Percentiles rank a stretch among this genome's conserved stretches.
These are phyloP conservation scores for Charaxes varanes DNA, from an alignment of 1,140 invertebrate species.

Conservation along the genomic window DNA sequence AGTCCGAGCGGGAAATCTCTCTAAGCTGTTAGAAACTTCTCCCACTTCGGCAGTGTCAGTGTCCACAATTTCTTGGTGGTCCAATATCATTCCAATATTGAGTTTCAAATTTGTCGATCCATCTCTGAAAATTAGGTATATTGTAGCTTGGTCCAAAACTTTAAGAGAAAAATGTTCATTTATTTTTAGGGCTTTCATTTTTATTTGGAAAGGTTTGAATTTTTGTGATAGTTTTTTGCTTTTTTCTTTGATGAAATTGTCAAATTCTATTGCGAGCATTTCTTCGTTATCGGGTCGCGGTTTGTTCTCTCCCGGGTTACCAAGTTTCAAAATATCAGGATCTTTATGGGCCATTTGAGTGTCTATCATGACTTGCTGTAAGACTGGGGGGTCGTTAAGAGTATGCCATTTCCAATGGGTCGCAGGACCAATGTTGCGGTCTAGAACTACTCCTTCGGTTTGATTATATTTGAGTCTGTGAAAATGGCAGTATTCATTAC, in stretches of 20 bases:
- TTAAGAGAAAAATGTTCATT: constrained; percentile 59
- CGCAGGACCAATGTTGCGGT: constrained; percentile 48
- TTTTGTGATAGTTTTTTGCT: constrained; percentile 51
- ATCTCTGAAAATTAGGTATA: constrained; percentile 57
- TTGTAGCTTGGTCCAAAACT: constrained; percentile 60
- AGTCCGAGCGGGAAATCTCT: constrained; percentile 48
- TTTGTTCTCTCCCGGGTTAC: constrained; percentile 31
- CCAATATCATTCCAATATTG: constrained; percentile 62
- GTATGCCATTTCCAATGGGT: constrained; percentile 67
- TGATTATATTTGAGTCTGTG: constrained; percentile 64
- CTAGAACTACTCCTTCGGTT: constrained; percentile 62
- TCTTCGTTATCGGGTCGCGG: constrained; percentile 47
- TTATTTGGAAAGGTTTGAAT: constrained; percentile 63
- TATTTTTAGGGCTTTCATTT: constrained; percentile 64
- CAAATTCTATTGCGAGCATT: constrained; percentile 63
- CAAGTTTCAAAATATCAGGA: constrained; percentile 47
- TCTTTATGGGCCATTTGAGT: constrained; percentile 59
- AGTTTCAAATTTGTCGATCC: constrained; percentile 50
- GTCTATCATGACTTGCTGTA: constrained; percentile 65
- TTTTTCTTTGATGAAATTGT: constrained; percentile 64
- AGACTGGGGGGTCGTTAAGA: constrained; percentile 58
- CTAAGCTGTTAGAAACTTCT: constrained; percentile 49
- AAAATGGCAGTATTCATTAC: constrained; percentile 12
- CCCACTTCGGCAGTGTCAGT: constrained; percentile 57
- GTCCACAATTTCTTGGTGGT: constrained; percentile 60